Percentiles rank a stretch among this genome's conserved stretches.
These are phyloP conservation scores for Scotopteryx bipunctaria DNA, from an alignment of 2,888 invertebrate species.

Conservation along the genomic window DNA sequence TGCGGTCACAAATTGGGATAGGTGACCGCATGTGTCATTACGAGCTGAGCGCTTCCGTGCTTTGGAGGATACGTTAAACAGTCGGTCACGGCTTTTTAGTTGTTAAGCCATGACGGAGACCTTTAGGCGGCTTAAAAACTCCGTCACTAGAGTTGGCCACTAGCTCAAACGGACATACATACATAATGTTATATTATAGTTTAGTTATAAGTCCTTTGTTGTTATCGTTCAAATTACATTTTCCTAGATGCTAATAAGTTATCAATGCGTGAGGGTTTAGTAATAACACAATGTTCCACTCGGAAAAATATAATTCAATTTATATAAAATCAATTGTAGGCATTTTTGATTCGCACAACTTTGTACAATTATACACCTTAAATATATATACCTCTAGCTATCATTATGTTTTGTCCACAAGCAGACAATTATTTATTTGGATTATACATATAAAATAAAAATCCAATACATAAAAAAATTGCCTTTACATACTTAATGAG, in stretches of 20 bases:
- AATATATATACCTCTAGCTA: conserved; percentile 28
- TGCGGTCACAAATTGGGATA: no score
- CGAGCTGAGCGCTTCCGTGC: no score
- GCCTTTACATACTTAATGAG: neutral
- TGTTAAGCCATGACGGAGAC: no score
- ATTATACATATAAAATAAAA: conserved; percentile 1
- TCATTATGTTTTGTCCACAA: conserved; percentile 28
- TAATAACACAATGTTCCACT: conserved; percentile 69
- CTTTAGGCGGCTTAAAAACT: no score
- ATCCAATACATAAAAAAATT: neutral
- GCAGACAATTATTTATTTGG: conserved; percentile 15
- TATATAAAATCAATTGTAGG: conserved; percentile 82
- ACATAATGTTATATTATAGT: no score
- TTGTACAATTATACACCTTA: conserved; percentile 74
- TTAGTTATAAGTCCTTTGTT: no score
- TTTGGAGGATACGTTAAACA: no score
- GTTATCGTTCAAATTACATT: no score
- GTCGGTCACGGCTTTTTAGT: neutral
- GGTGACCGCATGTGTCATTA: no score
- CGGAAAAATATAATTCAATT: conserved; percentile 82
- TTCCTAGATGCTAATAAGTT: neutral
- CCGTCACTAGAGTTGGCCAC: no score
- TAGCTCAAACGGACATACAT: no score
- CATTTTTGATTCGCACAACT: conserved; percentile 78
- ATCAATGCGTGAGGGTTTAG: conserved; percentile 34